Evolutionary conservation across 1,140 invertebrate species (phyloP), one percentile per base, ranked within the genome.

Genomic region (Melanaphis sacchari): DNA sequence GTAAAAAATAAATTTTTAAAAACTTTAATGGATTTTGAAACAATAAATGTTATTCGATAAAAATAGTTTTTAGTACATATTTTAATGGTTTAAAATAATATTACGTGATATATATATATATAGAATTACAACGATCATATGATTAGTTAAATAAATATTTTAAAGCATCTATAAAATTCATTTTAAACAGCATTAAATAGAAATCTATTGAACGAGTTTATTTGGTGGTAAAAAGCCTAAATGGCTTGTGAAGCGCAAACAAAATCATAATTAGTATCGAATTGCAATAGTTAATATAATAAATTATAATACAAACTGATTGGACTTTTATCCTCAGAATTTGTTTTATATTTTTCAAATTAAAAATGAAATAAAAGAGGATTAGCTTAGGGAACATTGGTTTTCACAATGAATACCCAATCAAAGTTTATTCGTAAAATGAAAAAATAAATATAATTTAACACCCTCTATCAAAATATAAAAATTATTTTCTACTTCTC

Each of bases 371-470:
- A 40, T 90, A 59, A 90, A 90, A 90, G n/a, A 90, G 31, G 88
- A 90, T 90, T 40, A 88, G 41, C 41, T 88, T 88, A 88, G 38
- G 9, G 26, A 90, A 24, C 49, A 59, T 90, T 40, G 88, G 40
- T n/a, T 11, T 40, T 41, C n/a, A 76, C 18, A 26, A 91, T 41
- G 24, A 76, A 41, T 41, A 66, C 24, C 36, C 59, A 91, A 76
- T 91, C 90, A 91, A 91, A 91, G 54, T 91, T 76, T 76, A 91
- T 66, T 91, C 40, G 40, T 66, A 81, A 91, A 43, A 59, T 26
- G 24, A 24, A 38, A 91, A 66, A 15, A 91, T n/a, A 76, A n/a
- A 66, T 8, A 46, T 66, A n/a, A n/a, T 76, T 91, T 41, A 91
- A 81, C 21, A 66, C 31, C 52, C 36, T 91, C 26, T 66, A 66